Conservation (phyloP, 2,797 vertebrate genomes). For the Hyperoplus immaculatus region DNA sequence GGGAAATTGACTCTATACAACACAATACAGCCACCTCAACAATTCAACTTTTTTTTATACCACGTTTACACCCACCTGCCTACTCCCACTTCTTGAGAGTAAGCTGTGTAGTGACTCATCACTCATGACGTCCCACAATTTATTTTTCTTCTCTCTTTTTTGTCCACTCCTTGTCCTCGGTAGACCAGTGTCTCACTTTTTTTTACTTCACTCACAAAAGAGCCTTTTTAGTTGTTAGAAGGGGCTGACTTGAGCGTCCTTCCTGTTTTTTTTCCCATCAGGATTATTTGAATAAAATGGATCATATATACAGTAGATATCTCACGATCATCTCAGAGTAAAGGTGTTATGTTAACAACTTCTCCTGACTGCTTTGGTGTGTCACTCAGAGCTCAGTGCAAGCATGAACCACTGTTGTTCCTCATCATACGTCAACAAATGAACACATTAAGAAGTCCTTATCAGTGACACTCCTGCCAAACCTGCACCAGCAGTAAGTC, state of each 20-base stretch:
- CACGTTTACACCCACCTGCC: slow-evolving; percentile 23
- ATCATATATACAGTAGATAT: background rate
- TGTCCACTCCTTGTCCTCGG: background rate
- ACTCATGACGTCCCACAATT: no score
- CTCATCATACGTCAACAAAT: slow-evolving; percentile 37
- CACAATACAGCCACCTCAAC: slow-evolving; percentile 48
- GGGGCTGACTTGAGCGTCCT: background rate
- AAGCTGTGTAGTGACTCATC: slow-evolving; percentile 11
- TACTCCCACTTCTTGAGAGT: slow-evolving; percentile 9
- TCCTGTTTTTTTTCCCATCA: background rate
- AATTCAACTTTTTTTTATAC: background rate
- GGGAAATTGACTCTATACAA: slow-evolving; percentile 13
- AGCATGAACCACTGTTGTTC: slow-evolving; percentile 38
- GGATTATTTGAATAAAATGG: slow-evolving; percentile 20
- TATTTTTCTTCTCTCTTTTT: background rate
- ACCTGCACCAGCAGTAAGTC: slow-evolving; percentile 1
- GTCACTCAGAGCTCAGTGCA: slow-evolving; percentile 13
- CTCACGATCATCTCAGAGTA: background rate
- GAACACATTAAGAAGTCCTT: slow-evolving; percentile 38
- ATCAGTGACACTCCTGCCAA: slow-evolving; percentile 32
- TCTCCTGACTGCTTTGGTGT: slow-evolving; percentile 31
- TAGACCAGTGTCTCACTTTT: slow-evolving; percentile 17
- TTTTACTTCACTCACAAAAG: background rate
- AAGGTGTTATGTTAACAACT: slow-evolving; percentile 13
- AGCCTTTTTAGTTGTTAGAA: background rate